Evolutionary conservation across 2,888 invertebrate species (phyloP), one percentile per base, ranked within the genome.

Genomic region (Rhagonycha lutea): DNA sequence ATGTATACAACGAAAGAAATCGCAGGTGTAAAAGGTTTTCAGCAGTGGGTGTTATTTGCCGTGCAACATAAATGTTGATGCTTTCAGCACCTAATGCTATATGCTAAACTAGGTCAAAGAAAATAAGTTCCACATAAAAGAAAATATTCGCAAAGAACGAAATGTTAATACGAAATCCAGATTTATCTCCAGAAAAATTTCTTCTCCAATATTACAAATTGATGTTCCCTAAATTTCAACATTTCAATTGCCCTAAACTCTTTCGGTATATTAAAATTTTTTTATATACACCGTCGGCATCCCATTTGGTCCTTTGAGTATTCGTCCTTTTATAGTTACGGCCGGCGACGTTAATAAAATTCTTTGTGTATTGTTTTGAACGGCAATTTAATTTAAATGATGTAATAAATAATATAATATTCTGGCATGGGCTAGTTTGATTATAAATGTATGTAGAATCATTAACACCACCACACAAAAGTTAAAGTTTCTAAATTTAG

Each of bases 11-110:
- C 47, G n/a, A 28, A 70, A 68, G 14, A 63, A 77, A 24, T 24
- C n/a, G 63, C 63, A 65, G 63, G 63, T 65, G 63, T 65, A 24
- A 65, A 65, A 65, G 63, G 63, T 65, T 65, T 61, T 65, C 24
- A n/a, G 26, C 14, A 14, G 12, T 24, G 23, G 63, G n/a, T 65
- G 63, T 65, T 65, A 65, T 65, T 65, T 65, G 63, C 26, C 8
- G 23, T 65, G 18, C 18, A 65, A 23, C 26, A n/a, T 26, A 65
- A 65, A 65, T 65, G 63, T 47, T 47, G 47, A 47, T 47, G 47
- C 47, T 47, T 47, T 47, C 47, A 47, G 47, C 47, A 47, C 7
- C 47, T 47, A 47, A 47, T 47, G 47, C 47, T 47, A 5, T 47
- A 47, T 47, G 47, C n/a, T 47, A 47, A 47, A 47, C 47, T 47